These are phyloP conservation scores for Trialeurodes vaporariorum DNA, from an alignment of 1,140 invertebrate genomes.

Conservation along the genomic window DNA sequence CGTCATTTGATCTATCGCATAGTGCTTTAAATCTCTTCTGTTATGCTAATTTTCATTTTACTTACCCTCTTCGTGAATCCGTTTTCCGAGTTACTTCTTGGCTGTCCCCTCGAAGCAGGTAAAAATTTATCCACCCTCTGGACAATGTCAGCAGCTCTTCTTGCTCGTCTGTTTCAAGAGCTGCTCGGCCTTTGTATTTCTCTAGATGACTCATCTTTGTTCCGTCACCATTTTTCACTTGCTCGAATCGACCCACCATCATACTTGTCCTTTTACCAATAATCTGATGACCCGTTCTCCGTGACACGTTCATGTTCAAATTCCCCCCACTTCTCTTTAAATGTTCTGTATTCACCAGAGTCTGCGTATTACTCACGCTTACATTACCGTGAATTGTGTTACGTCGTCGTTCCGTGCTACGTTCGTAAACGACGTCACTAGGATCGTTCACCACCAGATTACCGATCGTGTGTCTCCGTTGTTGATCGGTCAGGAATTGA, in stretches of 20 bases:
- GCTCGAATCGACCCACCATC: constrained; percentile 16
- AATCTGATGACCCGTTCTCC: background rate
- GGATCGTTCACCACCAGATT: background rate
- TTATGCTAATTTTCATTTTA: no score
- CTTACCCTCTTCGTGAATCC: background rate
- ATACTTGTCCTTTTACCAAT: constrained; percentile 14
- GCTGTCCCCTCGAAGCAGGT: constrained; percentile 24
- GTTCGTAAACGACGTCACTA: background rate
- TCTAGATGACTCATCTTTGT: constrained; percentile 9
- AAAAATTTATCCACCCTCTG: constrained; percentile 33
- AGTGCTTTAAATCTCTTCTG: no score
- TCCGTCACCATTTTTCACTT: background rate
- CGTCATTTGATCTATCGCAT: no score
- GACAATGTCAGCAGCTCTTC: constrained; percentile 28
- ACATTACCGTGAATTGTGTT: constrained; percentile 12
- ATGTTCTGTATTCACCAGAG: background rate
- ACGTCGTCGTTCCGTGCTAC: background rate
- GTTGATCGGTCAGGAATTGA: background rate
- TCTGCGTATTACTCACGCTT: background rate
- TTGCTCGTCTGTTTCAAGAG: constrained; percentile 17
- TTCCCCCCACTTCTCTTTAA: background rate
- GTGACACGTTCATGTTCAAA: background rate
- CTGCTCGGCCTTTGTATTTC: constrained; percentile 13
- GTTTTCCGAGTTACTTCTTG: constrained; percentile 12
- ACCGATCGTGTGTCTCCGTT: background rate